Evolutionary conservation across 2,797 vertebrate genomes (phyloP).

Genomic region (Catharus ustulatus): DNA sequence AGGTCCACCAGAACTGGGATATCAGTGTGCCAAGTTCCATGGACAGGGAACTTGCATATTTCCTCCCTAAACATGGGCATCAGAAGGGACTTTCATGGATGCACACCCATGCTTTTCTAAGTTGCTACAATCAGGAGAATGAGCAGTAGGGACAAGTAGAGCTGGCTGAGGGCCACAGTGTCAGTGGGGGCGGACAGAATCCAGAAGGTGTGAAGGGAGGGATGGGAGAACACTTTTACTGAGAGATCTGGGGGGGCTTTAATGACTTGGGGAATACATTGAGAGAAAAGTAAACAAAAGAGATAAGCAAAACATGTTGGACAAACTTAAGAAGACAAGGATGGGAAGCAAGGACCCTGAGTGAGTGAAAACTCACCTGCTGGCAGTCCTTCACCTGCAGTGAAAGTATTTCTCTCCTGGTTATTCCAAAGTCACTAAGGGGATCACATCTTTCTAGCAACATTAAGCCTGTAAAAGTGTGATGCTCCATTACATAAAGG

Average conservation of each 20-base stretch:
- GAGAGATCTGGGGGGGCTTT: neutral
- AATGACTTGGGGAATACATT: neutral
- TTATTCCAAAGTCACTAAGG: neutral
- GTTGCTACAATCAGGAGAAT: neutral
- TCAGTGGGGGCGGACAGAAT: neutral
- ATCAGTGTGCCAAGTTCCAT: neutral
- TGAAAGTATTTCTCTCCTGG: neutral
- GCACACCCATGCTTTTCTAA: fast-evolving
- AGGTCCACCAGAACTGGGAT: neutral
- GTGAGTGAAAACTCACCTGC: neutral
- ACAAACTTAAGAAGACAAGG: neutral
- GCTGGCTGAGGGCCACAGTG: neutral
- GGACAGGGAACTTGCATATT: neutral
- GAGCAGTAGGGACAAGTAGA: neutral
- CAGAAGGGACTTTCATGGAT: neutral
- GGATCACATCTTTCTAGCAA: neutral
- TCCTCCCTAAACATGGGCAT: neutral
- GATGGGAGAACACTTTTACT: neutral
- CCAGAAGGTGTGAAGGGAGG: neutral
- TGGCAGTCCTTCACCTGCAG: neutral
- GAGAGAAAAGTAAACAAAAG: neutral
- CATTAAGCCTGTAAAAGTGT: neutral
- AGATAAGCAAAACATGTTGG: neutral
- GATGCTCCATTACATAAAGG: neutral
- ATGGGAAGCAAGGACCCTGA: neutral